Conservation (phyloP, 2,113 vertebrate species). For the Nerophis ophidion region DNA sequence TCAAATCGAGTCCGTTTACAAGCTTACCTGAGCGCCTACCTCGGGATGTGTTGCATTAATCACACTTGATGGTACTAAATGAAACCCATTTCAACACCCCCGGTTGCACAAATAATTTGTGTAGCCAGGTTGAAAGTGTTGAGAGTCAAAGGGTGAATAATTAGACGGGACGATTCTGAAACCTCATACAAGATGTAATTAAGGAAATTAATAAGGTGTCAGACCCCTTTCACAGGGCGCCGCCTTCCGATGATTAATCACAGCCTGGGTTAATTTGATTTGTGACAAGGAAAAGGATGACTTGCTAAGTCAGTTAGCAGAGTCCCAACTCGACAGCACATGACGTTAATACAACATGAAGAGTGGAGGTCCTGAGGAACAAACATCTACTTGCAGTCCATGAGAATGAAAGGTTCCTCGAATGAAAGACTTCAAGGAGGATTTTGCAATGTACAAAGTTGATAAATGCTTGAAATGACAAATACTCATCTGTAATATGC, state of each 20-base stretch:
- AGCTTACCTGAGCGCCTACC: slow-evolving; percentile 18
- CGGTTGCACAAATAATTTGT: slow-evolving; percentile 68
- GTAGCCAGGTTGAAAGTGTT: slow-evolving; percentile 63
- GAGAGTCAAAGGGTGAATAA: slow-evolving; percentile 70
- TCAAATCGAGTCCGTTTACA: slow-evolving; percentile 4
- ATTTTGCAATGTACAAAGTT: slow-evolving; percentile 20
- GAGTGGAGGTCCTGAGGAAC: slow-evolving; percentile 25
- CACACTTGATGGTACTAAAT: slow-evolving; percentile 48
- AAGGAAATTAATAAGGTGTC: slow-evolving; percentile 79
- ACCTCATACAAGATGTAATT: slow-evolving; percentile 77
- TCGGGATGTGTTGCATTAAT: slow-evolving; percentile 44
- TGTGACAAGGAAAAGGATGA: slow-evolving; percentile 72
- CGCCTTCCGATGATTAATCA: slow-evolving; percentile 72
- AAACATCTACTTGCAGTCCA: slow-evolving; percentile 45
- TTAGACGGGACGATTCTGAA: slow-evolving; percentile 69
- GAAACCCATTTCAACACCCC: slow-evolving; percentile 52
- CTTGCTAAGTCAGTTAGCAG: slow-evolving; percentile 69
- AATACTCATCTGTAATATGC: not conserved
- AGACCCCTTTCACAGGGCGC: slow-evolving; percentile 61
- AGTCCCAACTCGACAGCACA: slow-evolving; percentile 57
- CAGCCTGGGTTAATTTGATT: slow-evolving; percentile 74
- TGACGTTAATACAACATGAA: slow-evolving; percentile 76
- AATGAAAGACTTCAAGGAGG: slow-evolving; percentile 21
- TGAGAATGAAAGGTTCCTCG: slow-evolving; percentile 44
- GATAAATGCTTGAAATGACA: not conserved